These are phyloP conservation scores for Verasper variegatus DNA, from an alignment of 2,113 vertebrate species.

Conservation along the genomic window DNA sequence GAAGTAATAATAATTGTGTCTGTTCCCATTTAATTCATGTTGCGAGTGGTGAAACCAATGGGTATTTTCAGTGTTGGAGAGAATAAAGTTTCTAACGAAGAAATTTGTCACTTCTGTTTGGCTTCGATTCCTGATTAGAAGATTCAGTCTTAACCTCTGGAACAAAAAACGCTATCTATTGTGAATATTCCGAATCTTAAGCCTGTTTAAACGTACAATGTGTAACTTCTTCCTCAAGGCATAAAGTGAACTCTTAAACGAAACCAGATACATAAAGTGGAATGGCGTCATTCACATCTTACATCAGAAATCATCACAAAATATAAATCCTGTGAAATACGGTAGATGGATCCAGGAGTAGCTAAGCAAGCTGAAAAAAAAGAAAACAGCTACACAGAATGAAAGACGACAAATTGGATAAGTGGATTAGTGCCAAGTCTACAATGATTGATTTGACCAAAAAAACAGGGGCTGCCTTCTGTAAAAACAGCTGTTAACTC, in stretches of 20 bases:
- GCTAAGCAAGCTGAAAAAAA: too few relatives aligned
- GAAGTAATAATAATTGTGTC: slow-evolving; percentile 13
- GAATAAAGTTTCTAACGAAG: neutral
- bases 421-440: too few relatives aligned
- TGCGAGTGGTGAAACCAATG: neutral
- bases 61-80: neutral
- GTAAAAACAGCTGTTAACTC: neutral
- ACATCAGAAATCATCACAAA: neutral
- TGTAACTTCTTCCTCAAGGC: too few relatives aligned
- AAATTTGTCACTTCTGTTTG: neutral
- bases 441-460: too few relatives aligned
- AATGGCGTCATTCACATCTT: neutral
- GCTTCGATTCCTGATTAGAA: neutral
- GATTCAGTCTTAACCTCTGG: neutral
- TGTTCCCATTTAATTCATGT: slow-evolving; percentile 7
- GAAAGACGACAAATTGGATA: too few relatives aligned
- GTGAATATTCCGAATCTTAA: too few relatives aligned
- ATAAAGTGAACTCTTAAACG: too few relatives aligned
- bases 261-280: neutral
- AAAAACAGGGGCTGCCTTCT: too few relatives aligned
- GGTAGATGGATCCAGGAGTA: too few relatives aligned
- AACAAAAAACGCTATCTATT: too few relatives aligned
- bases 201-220: too few relatives aligned
- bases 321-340: neutral
- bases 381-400: too few relatives aligned